Percentiles rank a stretch among this genome's conserved stretches.
Evolutionary conservation across 2,797 vertebrate species (phyloP).

Genomic region (Sebastes hubbsi): DNA sequence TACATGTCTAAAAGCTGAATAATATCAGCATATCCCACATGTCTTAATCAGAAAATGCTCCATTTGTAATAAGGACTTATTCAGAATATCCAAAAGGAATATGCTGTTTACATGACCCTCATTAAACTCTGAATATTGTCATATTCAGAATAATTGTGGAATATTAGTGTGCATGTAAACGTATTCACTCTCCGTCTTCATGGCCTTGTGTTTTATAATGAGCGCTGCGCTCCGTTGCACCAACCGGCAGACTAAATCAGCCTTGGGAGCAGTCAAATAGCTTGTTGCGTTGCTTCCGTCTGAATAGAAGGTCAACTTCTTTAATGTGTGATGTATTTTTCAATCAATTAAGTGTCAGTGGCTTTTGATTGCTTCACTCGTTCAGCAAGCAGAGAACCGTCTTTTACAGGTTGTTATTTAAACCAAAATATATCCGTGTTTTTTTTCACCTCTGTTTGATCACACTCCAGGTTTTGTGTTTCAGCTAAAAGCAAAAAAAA

Average conservation of each 20-base stretch:
- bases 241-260: constrained; percentile 8
- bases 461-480: constrained; percentile 14
- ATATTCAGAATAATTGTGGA: too few relatives aligned
- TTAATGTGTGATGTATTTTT: constrained; percentile 13
- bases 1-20: too few relatives aligned
- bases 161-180: too few relatives aligned
- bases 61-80: too few relatives aligned
- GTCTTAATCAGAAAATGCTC: too few relatives aligned
- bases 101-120: too few relatives aligned
- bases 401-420: constrained; percentile 3
- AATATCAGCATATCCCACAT: too few relatives aligned
- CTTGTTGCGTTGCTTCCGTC: constrained; percentile 1
- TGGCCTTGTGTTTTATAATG: constrained; percentile 2
- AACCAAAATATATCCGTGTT: background rate
- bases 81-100: too few relatives aligned
- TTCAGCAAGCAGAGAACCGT: background rate
- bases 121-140: too few relatives aligned
- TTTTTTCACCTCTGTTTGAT: constrained; percentile 9
- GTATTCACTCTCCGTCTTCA: background rate
- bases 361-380: constrained; percentile 19
- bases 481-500: background rate
- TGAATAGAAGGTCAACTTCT: constrained; percentile 24
- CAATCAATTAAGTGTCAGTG: constrained; percentile 44
- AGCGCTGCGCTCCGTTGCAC: constrained; percentile 25
- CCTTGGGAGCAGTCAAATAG: constrained; percentile 16